A percentile compares a stretch with the other conserved stretches of the same genome.
Evolutionary conservation across 2,888 invertebrate species (phyloP).

Genomic region (Tinea pellionella): DNA sequence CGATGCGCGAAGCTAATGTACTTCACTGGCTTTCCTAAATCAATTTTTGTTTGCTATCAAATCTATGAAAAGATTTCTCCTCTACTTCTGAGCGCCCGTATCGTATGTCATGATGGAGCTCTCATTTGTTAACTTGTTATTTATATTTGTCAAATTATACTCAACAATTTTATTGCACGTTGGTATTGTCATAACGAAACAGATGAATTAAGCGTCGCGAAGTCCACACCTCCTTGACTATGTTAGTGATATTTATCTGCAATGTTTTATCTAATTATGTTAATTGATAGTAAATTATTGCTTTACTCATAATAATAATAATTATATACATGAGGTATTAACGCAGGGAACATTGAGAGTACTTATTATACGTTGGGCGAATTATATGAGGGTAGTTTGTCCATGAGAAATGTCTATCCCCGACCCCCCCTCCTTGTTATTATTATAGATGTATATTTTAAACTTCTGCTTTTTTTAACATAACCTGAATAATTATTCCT

Average conservation of each 20-base stretch:
- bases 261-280: constrained; percentile 41
- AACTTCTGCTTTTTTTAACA: constrained; percentile 57
- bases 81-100: neutral
- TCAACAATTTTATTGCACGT: neutral
- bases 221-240: neutral
- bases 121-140: neutral
- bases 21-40: neutral
- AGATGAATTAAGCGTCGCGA: too few species aligned
- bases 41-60: neutral
- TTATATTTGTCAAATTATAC: neutral
- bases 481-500: constrained; percentile 31
- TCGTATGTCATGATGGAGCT: neutral
- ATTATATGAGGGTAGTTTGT: constrained; percentile 34
- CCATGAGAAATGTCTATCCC: constrained; percentile 16
- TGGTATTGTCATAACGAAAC: too few species aligned
- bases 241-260: constrained; percentile 28
- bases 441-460: constrained; percentile 48
- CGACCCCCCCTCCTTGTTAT: constrained; percentile 36
- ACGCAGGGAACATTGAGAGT: constrained; percentile 35
- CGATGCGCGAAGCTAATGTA: neutral
- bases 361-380: constrained; percentile 43
- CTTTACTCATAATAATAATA: constrained; percentile 22
- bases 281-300: constrained; percentile 42
- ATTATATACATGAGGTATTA: constrained; percentile 1
- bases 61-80: neutral